Evolutionary conservation across 1,140 invertebrate genomes (phyloP), one percentile per base, ranked within the genome.

Genomic region (Homarus americanus): DNA sequence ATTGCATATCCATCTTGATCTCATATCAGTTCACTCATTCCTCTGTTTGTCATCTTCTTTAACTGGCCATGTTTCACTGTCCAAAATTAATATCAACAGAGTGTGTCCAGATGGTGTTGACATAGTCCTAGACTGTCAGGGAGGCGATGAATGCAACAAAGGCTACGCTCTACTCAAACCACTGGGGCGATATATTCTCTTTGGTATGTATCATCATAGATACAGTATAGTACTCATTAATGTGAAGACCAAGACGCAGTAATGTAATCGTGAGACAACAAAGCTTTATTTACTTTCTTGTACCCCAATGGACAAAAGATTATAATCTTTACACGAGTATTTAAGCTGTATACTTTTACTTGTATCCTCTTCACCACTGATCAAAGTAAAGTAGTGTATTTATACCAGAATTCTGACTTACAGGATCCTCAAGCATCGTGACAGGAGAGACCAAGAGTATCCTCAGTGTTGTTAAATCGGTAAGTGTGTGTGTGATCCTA

Each of bases 401-500:
- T 82, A 40, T 32, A 32, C 9, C 7, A 3, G 0, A 1, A 17
- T 82, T 32, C 20, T 82, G 32, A 10, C 32, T 78, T 78, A 28
- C 78, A 82, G 87, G 87, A 1, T 79, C 87, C 20, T 89, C 87
- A 17, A 82, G 78, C 38, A 82, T 89, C n/a, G 78, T 89, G n/a
- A 89, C 87, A 38, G 87, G 87, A n/a, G 87, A 89, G 66, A 82
- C 87, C 7, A 89, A 82, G 79, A 89, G 87, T 66, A 89, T 89
- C 32, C 32, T 89, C 24, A 89, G 58, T 53, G 87, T 89, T 17
- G 58, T 89, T 9, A 89, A 82, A 69, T 80, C 87, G 36, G 87
- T 89, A 73, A 82, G 87, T 89, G 17, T 20, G 17, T 4, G 10
- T 17, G n/a, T n/a, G n/a, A n/a, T n/a, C n/a, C n/a, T n/a, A n/a